Conservation (phyloP, 2,888 invertebrate species). For the Latrodectus elegans region DNA sequence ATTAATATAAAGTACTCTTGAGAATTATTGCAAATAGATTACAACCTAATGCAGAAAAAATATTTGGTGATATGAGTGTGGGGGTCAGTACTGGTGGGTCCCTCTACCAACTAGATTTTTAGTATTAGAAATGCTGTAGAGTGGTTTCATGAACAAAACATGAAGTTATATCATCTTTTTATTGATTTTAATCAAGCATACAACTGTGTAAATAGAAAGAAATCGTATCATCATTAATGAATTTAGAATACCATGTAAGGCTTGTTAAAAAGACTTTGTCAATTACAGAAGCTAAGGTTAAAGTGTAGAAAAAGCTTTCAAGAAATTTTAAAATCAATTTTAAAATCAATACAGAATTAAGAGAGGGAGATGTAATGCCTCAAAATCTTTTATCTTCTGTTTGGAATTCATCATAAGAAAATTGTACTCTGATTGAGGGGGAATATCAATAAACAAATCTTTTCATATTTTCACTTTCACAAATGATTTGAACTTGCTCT, state of each 20-base stretch:
- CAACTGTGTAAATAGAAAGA: background rate
- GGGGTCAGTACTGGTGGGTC: too few species aligned
- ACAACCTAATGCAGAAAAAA: background rate
- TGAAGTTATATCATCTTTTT: background rate
- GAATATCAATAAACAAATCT: too few species aligned
- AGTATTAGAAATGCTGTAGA: background rate
- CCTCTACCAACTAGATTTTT: background rate
- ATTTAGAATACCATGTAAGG: background rate
- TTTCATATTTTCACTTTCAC: too few species aligned
- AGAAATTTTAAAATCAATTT: background rate
- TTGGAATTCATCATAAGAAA: too few species aligned
- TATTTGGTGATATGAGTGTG: background rate
- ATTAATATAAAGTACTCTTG: background rate
- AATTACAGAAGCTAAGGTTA: background rate
- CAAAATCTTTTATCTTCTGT: too few species aligned
- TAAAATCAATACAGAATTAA: background rate
- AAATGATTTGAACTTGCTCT: too few species aligned
- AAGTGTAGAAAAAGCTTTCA: background rate
- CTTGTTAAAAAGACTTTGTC: background rate
- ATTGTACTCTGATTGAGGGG: too few species aligned
- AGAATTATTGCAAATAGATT: background rate
- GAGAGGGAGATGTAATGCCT: too few species aligned
- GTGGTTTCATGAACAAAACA: background rate
- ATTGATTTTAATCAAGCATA: background rate
- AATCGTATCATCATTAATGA: background rate